Percentiles rank a stretch among this genome's conserved stretches.
phyloP scores from a whole-genome alignment of 2,113 vertebrate species.

The Dasypus novemcinctus region DNA sequence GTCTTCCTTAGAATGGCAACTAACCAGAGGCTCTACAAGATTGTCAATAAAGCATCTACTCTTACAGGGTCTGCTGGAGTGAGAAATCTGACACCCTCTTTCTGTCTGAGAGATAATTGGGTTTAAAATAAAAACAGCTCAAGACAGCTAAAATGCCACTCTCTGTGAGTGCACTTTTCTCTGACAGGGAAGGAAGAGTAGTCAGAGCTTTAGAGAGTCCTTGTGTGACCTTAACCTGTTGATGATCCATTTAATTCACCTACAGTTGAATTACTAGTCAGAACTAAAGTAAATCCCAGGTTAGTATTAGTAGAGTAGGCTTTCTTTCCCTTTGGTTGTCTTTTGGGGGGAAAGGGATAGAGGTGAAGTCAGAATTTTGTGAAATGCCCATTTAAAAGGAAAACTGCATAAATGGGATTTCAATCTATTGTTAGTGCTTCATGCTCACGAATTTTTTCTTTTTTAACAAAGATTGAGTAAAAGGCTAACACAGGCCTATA shows the following conservation, averaged over 20 bases:
- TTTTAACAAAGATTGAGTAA: constrained; percentile 9
- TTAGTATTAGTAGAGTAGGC: neutral
- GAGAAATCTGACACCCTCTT: neutral
- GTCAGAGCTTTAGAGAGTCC: neutral
- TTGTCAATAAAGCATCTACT: neutral
- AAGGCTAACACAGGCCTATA: neutral
- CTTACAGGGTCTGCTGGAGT: neutral
- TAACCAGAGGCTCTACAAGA: neutral
- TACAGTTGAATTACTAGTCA: neutral
- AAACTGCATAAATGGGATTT: neutral
- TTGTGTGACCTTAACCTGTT: neutral
- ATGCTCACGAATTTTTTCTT: neutral
- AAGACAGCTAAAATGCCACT: constrained; percentile 33
- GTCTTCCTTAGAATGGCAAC: neutral
- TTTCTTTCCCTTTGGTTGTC: neutral
- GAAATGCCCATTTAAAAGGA: neutral
- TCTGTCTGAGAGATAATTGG: constrained; percentile 6
- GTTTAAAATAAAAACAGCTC: constrained; percentile 30
- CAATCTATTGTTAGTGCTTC: neutral
- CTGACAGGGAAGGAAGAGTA: neutral
- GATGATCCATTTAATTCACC: neutral
- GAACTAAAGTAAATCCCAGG: neutral
- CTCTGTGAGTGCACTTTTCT: neutral
- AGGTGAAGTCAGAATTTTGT: neutral
- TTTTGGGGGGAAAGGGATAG: neutral